Evolutionary conservation across 2,113 vertebrate species (phyloP), one percentile per base, ranked within the genome.

Genomic region (Loxodonta africana): DNA sequence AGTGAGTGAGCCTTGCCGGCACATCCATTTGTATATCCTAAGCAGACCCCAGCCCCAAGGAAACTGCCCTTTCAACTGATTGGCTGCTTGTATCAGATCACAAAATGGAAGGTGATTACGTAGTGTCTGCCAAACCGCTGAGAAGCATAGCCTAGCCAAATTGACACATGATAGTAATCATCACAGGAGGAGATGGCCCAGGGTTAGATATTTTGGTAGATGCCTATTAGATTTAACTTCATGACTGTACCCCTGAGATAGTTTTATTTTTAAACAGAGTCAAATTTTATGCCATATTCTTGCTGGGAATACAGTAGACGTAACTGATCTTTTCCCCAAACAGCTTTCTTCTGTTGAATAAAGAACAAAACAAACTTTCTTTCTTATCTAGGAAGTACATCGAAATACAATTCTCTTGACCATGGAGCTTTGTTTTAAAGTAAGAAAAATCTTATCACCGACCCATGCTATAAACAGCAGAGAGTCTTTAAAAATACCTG

Each of bases 361-460:
- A 65, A 86, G 11, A 78, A 83, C 5, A 81, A 33, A 91, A 48
- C 95, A 88, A 88, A 18, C 30, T 86, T 94, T 83, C 57, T 46
- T 95, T 83, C 65, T 46, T 83, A 23, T 67, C 65, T 91, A 57
- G 41, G 46, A 90, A 95, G 63, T 60, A 96, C 81, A 28, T 88
- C 30, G 62, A 83, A 95, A 63, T 81, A 89, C 77, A 90, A 88
- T 82, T 86, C 30, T 53, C 26, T 87, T 95, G 51, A 90, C 37
- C 90, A 87, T 33, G 57, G 37, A 90, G 33, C 44, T 89, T 91
- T 95, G 77, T 88, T 87, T 96, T 65, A 90, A 96, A 92, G 57
- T 57, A 88, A 91, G 48, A 77, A 95, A 91, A 87, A 28, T 60
- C 15, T 65, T 74, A 57, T 71, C 57, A 67, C 26, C 30, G 60